Evolutionary conservation across 2,113 vertebrate genomes (phyloP).

Genomic region (Hippocampus abdominalis): DNA sequence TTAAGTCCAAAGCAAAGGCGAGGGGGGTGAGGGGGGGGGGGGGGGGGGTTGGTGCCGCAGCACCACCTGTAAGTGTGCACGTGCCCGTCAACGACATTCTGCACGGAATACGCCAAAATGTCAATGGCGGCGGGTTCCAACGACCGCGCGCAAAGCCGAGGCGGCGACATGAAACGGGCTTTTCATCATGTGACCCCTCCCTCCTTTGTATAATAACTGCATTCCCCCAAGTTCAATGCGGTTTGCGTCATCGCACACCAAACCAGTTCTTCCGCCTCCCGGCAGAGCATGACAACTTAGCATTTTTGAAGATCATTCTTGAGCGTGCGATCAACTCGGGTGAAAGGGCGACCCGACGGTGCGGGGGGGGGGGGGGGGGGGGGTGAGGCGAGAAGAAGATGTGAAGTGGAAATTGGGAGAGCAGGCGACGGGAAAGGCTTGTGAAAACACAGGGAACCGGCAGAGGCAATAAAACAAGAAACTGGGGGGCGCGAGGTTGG

Average conservation of each 20-base stretch:
- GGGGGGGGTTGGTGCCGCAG: no score
- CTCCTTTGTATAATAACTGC: neutral
- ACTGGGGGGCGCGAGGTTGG: no score
- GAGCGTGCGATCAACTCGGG: neutral
- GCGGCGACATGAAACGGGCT: neutral
- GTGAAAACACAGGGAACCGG: conserved; percentile 5
- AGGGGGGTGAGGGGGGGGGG: no score
- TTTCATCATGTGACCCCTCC: neutral
- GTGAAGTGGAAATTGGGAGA: neutral
- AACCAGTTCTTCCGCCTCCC: neutral
- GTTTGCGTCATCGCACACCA: neutral
- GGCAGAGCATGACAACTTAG: neutral
- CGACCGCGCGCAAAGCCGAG: neutral
- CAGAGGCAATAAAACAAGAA: conserved; percentile 15
- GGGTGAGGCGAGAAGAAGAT: neutral
- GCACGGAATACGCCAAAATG: no score
- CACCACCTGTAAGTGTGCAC: no score
- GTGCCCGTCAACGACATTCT: neutral
- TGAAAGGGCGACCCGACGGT: neutral
- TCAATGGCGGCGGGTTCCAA: no score
- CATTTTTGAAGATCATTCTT: neutral
- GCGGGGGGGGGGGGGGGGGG: no score
- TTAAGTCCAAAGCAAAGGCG: no score
- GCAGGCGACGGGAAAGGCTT: conserved; percentile 1
- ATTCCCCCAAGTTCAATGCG: neutral